phyloP scores from a whole-genome alignment of 2,113 vertebrate species.

The Ameiurus melas region DNA sequence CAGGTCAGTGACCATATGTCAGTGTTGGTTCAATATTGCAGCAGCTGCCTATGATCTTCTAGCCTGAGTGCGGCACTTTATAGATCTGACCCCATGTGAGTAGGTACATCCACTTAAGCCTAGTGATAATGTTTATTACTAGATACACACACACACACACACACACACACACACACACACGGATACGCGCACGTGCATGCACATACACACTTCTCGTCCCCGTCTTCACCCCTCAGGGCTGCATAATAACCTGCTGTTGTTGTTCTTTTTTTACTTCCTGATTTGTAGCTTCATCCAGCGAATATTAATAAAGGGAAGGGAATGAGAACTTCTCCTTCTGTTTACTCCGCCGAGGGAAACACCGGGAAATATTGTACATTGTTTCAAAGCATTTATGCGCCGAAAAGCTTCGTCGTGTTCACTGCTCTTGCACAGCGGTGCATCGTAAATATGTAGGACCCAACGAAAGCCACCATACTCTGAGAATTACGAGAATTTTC shows the following conservation, averaged over 20 bases:
- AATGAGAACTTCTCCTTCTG: constrained; percentile 24
- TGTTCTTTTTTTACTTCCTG: constrained; percentile 20
- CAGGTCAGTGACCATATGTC: constrained; percentile 48
- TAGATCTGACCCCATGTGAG: constrained; percentile 48
- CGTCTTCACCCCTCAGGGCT: constrained; percentile 12
- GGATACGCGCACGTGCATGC: constrained; percentile 30
- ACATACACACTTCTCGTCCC: constrained; percentile 5
- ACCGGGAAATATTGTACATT: not conserved
- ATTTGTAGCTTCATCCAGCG: constrained; percentile 32
- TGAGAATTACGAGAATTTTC: not conserved
- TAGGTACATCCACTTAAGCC: constrained; percentile 30
- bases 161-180: constrained; percentile 19
- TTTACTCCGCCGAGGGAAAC: not conserved
- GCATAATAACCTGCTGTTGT: constrained; percentile 29
- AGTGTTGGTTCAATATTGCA: constrained; percentile 44
- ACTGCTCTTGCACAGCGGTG: not conserved
- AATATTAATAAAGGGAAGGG: constrained; percentile 36
- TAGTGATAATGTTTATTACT: constrained; percentile 26
- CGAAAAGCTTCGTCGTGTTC: not conserved
- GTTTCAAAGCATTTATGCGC: not conserved
- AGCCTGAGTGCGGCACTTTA: constrained; percentile 41
- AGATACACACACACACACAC: too few species aligned
- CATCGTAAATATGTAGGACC: not conserved
- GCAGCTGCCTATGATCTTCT: constrained; percentile 37
- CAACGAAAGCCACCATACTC: not conserved